Evolutionary conservation across 2,797 vertebrate species (phyloP), one percentile per base, ranked within the genome.

Genomic region (Smutsia gigantea): DNA sequence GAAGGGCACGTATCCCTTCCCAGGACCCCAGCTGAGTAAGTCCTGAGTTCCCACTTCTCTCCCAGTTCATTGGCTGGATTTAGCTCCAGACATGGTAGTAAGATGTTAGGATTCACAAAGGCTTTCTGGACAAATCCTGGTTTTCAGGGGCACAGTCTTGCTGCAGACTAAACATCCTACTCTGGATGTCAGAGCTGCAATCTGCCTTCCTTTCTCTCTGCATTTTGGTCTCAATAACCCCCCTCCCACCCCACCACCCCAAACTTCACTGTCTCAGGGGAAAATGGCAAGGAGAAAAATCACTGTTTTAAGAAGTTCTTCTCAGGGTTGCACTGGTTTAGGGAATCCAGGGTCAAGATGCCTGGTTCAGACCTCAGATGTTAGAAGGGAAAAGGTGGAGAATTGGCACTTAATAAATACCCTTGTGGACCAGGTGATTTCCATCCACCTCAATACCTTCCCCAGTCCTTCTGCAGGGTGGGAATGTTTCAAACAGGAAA

Each of bases 311-410:
- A 57, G 9, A 12, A 75, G 71, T 19, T 31, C 57, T 29, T 37
- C 55, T 51, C 51, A 23, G 12, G 0, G 23, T 21, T 21, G 37
- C 0, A 0, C 57, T 34, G 29, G 42, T 8, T 75, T 25, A 51
- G 85, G 15, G 42, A 13, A 34, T 29, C 12, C 11, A 8, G 29
- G 37, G 37, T 31, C 13, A 12, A 85, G 29, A 42, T 55, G 34
- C 37, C 66, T 71, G 51, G 27, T 31, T n/a, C 82, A 55, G 90
- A 75, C 27, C 34, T 84, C 53, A n/a, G 15, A 82, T 49, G 11
- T 42, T 42, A 18, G n/a, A 64, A 74, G 71, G 37, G 34, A 34
- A 61, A 59, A 51, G n/a, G n/a, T 0, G 7, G 39, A 23, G 17
- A 37, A 19, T 37, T 1, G 7, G 23, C 23, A 7, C n/a, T 77